A percentile compares a stretch with the other conserved stretches of the same genome.
Conservation (phyloP, 2,888 invertebrate genomes). For the Ennomos erosarius region DNA sequence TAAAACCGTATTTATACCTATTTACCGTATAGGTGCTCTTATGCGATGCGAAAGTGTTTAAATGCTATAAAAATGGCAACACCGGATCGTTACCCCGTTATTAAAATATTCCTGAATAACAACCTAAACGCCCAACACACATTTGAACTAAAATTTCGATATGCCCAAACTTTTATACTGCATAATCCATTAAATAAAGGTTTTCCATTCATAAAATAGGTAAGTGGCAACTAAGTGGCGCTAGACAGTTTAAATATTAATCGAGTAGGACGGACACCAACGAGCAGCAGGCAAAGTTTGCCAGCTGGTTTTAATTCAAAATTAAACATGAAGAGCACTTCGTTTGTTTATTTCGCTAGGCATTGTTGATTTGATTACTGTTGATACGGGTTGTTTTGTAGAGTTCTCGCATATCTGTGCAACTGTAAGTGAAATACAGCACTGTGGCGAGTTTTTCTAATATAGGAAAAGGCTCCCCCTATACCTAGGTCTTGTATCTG, state of each 20-base stretch:
- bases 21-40: too few species aligned
- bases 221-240: conserved; percentile 12
- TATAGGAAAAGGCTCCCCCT: too few species aligned
- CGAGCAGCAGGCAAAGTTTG: conserved; percentile 5
- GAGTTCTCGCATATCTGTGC: too few species aligned
- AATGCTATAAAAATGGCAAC: too few species aligned
- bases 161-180: conserved; percentile 3
- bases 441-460: too few species aligned
- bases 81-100: too few species aligned
- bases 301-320: conserved; percentile 12
- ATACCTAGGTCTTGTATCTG: too few species aligned
- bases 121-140: neutral
- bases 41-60: too few species aligned
- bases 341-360: conserved; percentile 6
- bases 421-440: too few species aligned
- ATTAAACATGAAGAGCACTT: conserved; percentile 4
- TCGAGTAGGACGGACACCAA: neutral
- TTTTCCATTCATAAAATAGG: conserved; percentile 10
- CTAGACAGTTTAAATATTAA: conserved; percentile 19
- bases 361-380: neutral
- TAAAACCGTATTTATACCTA: too few species aligned
- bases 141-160: neutral
- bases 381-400: neutral
- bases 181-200: conserved; percentile 1
- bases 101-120: too few species aligned